phyloP scores from a whole-genome alignment of 1,140 invertebrate species.

The Caerostris extrusa region DNA sequence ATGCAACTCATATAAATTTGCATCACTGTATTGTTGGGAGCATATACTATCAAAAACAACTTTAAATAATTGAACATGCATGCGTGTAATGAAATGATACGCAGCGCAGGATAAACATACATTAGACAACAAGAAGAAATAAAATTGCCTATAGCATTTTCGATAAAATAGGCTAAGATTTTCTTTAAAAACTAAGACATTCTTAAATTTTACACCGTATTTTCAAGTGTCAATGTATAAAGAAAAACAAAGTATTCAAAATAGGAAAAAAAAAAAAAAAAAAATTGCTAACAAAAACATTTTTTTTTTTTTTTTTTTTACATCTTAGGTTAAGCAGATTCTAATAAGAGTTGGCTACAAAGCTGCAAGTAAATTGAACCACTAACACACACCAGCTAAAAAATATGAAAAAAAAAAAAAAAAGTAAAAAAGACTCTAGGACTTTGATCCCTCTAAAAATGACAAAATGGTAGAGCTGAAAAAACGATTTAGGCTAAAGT shows the following conservation, averaged over 20 bases:
- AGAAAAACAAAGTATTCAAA: not conserved
- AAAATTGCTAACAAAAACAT: not conserved
- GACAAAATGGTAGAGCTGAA: constrained; percentile 41
- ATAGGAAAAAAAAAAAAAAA: not conserved
- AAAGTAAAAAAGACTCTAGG: not conserved
- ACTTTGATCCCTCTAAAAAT: constrained; percentile 50
- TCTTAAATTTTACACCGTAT: not conserved
- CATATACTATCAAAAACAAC: too few relatives aligned
- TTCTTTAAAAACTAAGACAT: too few relatives aligned
- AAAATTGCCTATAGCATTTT: too few relatives aligned
- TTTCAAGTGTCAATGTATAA: not conserved
- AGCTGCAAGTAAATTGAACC: constrained; percentile 36
- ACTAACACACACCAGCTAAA: not conserved
- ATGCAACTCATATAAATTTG: too few relatives aligned
- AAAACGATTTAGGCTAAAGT: constrained; percentile 46
- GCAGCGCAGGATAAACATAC: too few relatives aligned
- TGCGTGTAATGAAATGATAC: too few relatives aligned
- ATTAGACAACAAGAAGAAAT: too few relatives aligned
- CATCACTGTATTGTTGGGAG: too few relatives aligned
- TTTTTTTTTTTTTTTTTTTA: too few relatives aligned
- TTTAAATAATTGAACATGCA: too few relatives aligned
- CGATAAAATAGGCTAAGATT: too few relatives aligned
- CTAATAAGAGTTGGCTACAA: constrained; percentile 9
- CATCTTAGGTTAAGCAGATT: constrained; percentile 25
- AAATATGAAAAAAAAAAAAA: not conserved